These are phyloP conservation scores for Pycnonotus jocosus DNA, from an alignment of 2,113 vertebrate species.

Conservation along the genomic window DNA sequence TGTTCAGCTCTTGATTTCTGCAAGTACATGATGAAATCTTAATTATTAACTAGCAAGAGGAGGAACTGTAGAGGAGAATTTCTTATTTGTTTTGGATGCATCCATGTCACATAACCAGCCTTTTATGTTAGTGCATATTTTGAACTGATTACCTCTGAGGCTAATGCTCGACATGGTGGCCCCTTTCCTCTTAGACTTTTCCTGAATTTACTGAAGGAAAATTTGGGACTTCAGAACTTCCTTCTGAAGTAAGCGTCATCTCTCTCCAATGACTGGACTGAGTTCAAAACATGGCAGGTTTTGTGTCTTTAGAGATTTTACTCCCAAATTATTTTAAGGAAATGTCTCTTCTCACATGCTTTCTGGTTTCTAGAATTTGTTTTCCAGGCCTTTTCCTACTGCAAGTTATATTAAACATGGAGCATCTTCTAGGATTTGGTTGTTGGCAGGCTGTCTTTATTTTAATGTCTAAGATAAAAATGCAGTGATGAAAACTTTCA, in stretches of 20 bases:
- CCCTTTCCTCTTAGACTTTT: not conserved
- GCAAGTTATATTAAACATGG: not conserved
- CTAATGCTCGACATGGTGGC: not conserved
- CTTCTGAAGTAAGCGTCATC: not conserved
- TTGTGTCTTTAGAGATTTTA: not conserved
- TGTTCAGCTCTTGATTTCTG: not conserved
- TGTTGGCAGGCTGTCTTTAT: not conserved
- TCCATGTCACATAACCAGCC: not conserved
- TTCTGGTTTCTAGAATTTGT: not conserved
- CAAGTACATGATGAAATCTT: not conserved
- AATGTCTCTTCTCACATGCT: not conserved
- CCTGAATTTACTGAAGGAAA: not conserved
- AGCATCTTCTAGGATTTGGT: not conserved
- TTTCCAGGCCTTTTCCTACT: not conserved
- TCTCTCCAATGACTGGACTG: not conserved
- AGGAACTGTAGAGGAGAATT: not conserved
- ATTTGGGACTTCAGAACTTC: not conserved
- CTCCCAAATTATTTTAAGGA: not conserved
- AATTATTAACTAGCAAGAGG: not conserved
- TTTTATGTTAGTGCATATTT: not conserved
- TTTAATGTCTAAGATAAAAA: not conserved
- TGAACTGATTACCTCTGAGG: not conserved
- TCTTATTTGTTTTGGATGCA: not conserved
- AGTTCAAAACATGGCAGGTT: not conserved
- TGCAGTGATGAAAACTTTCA: not conserved